Percentiles rank a stretch among this genome's conserved stretches.
Evolutionary conservation across 2,888 invertebrate genomes (phyloP).

Genomic region (Drosophila infuscata): DNA sequence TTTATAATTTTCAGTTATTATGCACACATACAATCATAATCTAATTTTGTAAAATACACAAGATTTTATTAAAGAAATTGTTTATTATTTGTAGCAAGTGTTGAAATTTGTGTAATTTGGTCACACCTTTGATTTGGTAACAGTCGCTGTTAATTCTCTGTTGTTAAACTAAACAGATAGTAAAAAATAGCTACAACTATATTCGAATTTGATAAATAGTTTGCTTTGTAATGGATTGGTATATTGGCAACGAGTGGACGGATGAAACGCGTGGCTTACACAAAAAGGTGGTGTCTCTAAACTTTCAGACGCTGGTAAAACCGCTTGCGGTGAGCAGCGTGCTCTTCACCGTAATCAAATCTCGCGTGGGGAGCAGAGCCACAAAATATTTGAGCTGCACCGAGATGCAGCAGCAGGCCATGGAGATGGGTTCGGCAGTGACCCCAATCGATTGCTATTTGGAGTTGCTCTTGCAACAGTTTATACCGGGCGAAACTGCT

Average conservation of each 20-base stretch:
- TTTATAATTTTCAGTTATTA: neutral
- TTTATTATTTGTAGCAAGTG: neutral
- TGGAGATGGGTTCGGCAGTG: slow-evolving; percentile 85
- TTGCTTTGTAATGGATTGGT: slow-evolving; percentile 78
- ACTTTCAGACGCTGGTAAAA: slow-evolving; percentile 79
- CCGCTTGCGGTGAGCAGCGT: slow-evolving; percentile 80
- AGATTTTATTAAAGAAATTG: neutral
- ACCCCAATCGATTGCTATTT: slow-evolving; percentile 85
- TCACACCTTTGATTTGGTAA: slow-evolving; percentile 14
- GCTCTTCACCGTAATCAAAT: slow-evolving; percentile 70
- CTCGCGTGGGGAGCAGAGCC: slow-evolving; percentile 63
- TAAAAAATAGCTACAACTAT: neutral
- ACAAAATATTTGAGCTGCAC: slow-evolving; percentile 62
- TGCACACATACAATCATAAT: neutral
- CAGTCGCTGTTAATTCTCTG: neutral
- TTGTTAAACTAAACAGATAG: slow-evolving; percentile 9
- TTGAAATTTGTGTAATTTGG: slow-evolving; percentile 1
- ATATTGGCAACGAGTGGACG: slow-evolving; percentile 81
- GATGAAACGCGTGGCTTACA: slow-evolving; percentile 75
- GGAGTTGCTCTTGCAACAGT: slow-evolving; percentile 85
- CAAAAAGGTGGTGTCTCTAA: slow-evolving; percentile 77
- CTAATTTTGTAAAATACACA: neutral
- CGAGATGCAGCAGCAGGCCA: slow-evolving; percentile 30
- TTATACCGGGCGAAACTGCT: slow-evolving; percentile 85
- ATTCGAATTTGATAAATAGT: neutral